phyloP scores from a whole-genome alignment of 2,888 invertebrate species.

The Athripsodes cinereus region DNA sequence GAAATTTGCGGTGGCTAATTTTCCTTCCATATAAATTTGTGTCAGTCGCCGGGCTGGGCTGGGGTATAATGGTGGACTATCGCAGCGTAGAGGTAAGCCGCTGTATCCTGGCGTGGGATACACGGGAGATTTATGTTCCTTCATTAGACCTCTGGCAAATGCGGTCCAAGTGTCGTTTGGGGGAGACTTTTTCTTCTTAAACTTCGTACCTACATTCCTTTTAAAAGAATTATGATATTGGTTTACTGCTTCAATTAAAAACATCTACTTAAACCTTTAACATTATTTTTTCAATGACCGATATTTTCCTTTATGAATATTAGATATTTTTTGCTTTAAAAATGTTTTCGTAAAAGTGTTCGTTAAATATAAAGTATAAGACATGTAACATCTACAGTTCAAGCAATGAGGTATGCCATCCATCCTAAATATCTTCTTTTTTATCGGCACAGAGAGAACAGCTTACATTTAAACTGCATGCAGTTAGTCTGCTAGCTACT shows the following conservation, averaged over 20 bases:
- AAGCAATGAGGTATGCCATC: too few species aligned
- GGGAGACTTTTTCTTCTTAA: neutral
- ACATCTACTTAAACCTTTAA: too few species aligned
- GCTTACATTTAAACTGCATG: too few species aligned
- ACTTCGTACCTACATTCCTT: neutral
- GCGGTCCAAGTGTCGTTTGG: conserved; percentile 9
- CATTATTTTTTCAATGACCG: too few species aligned
- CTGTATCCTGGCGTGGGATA: conserved; percentile 13
- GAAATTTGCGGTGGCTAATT: neutral
- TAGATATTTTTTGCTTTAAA: too few species aligned
- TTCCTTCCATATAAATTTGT: neutral
- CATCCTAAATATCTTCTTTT: too few species aligned
- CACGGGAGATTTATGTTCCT: conserved; percentile 21
- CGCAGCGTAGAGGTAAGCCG: neutral
- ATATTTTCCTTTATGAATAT: too few species aligned
- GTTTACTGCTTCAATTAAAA: neutral
- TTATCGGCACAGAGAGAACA: too few species aligned
- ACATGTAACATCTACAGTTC: too few species aligned
- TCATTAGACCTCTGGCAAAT: conserved; percentile 19
- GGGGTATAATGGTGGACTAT: neutral
- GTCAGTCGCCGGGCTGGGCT: neutral
- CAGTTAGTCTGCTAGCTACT: too few species aligned
- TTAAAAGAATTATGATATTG: neutral
- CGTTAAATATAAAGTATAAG: too few species aligned
- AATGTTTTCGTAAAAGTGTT: too few species aligned